Evolutionary conservation across 1,140 invertebrate species (phyloP).

Genomic region (Drosophila novamexicana): DNA sequence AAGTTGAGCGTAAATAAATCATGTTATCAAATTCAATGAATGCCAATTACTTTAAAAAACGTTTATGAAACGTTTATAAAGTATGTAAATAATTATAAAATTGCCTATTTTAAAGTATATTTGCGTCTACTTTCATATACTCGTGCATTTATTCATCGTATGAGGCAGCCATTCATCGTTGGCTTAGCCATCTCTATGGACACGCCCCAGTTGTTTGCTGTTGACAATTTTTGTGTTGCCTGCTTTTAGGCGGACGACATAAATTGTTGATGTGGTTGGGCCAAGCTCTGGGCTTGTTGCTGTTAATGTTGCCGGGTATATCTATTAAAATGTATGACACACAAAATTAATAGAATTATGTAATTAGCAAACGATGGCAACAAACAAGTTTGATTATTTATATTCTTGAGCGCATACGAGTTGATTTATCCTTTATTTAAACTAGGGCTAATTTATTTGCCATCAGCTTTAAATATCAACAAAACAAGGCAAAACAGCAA

Average conservation of each 20-base stretch:
- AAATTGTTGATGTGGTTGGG: constrained; percentile 2
- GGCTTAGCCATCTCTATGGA: constrained; percentile 1
- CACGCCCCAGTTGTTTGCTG: constrained; percentile 7
- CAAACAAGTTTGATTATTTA: not conserved
- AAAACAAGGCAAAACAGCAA: too few relatives aligned
- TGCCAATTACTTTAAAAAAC: too few relatives aligned
- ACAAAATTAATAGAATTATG: not conserved
- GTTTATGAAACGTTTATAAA: too few relatives aligned
- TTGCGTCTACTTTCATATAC: not conserved
- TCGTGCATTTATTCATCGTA: not conserved
- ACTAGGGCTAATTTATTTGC: too few relatives aligned
- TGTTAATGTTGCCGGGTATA: not conserved
- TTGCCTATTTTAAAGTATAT: too few relatives aligned
- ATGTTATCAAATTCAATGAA: too few relatives aligned
- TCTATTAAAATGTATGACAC: not conserved
- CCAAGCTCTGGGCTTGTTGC: not conserved
- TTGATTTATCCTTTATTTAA: too few relatives aligned
- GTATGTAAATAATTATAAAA: too few relatives aligned
- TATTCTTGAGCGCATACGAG: too few relatives aligned
- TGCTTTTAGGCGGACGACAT: constrained; percentile 61
- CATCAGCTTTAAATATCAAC: too few relatives aligned
- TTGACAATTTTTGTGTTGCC: constrained; percentile 40
- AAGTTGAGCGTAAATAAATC: too few relatives aligned
- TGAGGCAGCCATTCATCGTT: constrained; percentile 3
- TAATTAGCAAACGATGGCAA: not conserved